Conservation (phyloP, 2,888 invertebrate genomes). For the Deilephila porcellus region DNA sequence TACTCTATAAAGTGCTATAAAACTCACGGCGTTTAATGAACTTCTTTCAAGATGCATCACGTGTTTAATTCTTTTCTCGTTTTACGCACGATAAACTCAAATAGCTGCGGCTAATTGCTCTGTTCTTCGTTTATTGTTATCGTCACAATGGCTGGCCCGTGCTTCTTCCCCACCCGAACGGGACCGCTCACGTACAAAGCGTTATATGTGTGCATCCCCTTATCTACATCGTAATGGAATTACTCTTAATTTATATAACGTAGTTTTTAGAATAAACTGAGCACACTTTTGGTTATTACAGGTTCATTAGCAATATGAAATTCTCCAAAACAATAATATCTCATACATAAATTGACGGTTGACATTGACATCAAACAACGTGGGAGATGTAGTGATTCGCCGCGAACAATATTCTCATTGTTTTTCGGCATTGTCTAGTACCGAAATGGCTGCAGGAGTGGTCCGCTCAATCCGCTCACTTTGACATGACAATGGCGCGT, state of each 20-base stretch:
- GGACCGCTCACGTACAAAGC: conserved; percentile 48
- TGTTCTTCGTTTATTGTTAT: conserved; percentile 30
- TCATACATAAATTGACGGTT: conserved; percentile 2
- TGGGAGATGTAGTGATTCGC: neutral
- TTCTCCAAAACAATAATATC: neutral
- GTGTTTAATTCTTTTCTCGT: conserved; percentile 32
- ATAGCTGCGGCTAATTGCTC: conserved; percentile 45
- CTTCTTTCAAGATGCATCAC: conserved; percentile 4
- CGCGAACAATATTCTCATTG: conserved; percentile 13
- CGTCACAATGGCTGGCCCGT: conserved; percentile 30
- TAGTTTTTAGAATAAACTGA: neutral
- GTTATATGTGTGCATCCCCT: neutral
- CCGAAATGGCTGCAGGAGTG: conserved; percentile 30
- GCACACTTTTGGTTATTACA: neutral
- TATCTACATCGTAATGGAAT: neutral
- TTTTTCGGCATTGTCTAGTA: conserved; percentile 22
- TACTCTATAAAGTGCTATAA: neutral
- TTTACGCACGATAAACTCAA: conserved; percentile 43
- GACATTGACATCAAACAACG: neutral
- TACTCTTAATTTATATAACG: neutral
- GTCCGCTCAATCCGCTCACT: conserved; percentile 34
- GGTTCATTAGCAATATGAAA: neutral
- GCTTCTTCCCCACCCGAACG: conserved; percentile 42
- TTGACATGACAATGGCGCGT: conserved; percentile 50
- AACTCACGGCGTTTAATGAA: neutral